Conservation (phyloP, 2,113 vertebrate species). For the Tyrannus savana region DNA sequence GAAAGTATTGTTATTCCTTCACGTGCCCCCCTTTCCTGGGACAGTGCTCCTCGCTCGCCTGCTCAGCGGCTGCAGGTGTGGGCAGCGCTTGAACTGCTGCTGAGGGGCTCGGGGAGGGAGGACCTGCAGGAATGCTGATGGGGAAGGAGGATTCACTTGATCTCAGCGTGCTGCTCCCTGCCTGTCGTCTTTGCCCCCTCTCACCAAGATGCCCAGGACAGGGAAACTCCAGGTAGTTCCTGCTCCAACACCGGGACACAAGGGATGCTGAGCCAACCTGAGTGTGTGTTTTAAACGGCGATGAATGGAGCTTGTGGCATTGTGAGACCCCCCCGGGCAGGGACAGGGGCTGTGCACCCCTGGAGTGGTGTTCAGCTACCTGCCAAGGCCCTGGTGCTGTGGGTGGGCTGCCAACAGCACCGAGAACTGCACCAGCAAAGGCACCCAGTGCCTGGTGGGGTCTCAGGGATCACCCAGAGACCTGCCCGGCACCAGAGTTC, state of each 20-base stretch:
- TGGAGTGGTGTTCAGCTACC: accelerated
- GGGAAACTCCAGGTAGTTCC: no score
- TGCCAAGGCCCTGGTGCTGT: background rate
- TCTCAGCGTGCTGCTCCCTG: accelerated
- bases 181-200: background rate
- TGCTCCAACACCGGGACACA: accelerated
- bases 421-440: background rate
- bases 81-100: background rate
- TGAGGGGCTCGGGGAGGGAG: background rate
- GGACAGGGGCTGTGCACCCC: no score
- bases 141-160: background rate
- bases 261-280: accelerated
- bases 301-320: accelerated
- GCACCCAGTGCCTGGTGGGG: accelerated
- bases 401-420: background rate
- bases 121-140: accelerated
- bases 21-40: constrained; percentile 4
- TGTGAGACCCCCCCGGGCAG: no score
- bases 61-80: background rate
- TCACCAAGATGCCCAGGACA: background rate
- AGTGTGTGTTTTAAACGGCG: accelerated
- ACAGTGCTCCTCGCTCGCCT: background rate
- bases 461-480: background rate
- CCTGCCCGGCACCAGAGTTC: background rate
- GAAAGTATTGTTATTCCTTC: constrained; percentile 17